Base-by-base conservation (phyloP, 2,797 vertebrate species). In the Hyperoplus lanceolatus region DNA sequence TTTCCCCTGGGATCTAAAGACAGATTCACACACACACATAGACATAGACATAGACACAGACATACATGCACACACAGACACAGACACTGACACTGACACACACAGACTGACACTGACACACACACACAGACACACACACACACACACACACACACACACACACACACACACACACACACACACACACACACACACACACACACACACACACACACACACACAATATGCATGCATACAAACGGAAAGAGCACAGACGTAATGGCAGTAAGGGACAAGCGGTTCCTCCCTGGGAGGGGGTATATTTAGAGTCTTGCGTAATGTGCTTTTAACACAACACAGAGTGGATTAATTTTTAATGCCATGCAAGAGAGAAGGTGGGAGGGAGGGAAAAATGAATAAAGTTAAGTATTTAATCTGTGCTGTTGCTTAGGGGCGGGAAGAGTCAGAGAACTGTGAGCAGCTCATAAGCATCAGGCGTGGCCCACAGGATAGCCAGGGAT, bases 241-340 rank as follows among this genome's bases (percentile, higher is more conserved):
- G 88, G 41, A 83, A 72, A 75, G 61, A 78, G 72, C 67, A 83
- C 69, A 80, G 79, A 90, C 72, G 48, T 84, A 69, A 85, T 91
- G 79, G 84, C 88, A 88, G 72, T 16, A 21, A 75, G 87, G 89
- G 89, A 92, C 89, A 90, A 84, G 75, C 13, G 42, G 75, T 84
- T 90, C 72, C 86, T 81, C 86, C 78, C 85, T 82, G 79, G 81
- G 70, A 87, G 84, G 89, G 76, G 86, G 88, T 91, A 94, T 93
- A 94, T 94, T 94, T 94, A 94, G 94, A 92, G 83, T 87, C 82
- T 95, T 96, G 93, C 86, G 87, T 94, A 96, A 96, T 90, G 87
- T 93, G 93, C 93, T 96, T 95, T 95, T 94, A 94, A 93, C 90
- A 92, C 91, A 92, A 92, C 91, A 91, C 84, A 89, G 87, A 94